phyloP scores from a whole-genome alignment of 2,888 invertebrate genomes.

The Drosophila formosana region DNA sequence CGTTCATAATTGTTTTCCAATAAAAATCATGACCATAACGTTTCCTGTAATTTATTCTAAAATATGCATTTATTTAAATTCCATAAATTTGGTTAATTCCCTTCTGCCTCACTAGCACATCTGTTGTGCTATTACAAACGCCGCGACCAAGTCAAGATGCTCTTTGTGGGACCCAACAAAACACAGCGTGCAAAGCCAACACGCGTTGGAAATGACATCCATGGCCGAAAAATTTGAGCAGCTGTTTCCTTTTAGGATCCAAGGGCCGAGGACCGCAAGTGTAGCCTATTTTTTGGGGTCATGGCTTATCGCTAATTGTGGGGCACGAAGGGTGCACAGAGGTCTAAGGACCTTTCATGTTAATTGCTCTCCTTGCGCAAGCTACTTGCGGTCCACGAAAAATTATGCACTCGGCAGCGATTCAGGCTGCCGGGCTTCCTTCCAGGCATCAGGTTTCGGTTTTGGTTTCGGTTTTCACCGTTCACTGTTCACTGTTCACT shows the following conservation, averaged over 20 bases:
- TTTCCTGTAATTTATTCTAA: too few species aligned
- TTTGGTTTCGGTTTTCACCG: slow-evolving; percentile 15
- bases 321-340: slow-evolving; percentile 47
- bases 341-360: slow-evolving; percentile 67
- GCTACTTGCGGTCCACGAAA: slow-evolving; percentile 34
- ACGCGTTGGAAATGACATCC: slow-evolving; percentile 9
- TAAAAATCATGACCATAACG: too few species aligned
- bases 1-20: too few species aligned
- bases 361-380: slow-evolving; percentile 58
- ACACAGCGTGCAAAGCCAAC: neutral
- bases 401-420: slow-evolving; percentile 56
- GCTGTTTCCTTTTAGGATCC: slow-evolving; percentile 46
- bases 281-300: slow-evolving; percentile 34
- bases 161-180: neutral
- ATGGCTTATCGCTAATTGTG: slow-evolving; percentile 73
- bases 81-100: neutral
- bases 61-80: neutral
- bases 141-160: neutral
- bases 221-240: slow-evolving; percentile 45
- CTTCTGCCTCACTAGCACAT: neutral
- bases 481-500: too few species aligned
- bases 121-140: slow-evolving; percentile 22
- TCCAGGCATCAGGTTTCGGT: slow-evolving; percentile 12
- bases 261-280: slow-evolving; percentile 20
- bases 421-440: neutral